Conservation (phyloP, 2,888 invertebrate species). For the Bombylius major region DNA sequence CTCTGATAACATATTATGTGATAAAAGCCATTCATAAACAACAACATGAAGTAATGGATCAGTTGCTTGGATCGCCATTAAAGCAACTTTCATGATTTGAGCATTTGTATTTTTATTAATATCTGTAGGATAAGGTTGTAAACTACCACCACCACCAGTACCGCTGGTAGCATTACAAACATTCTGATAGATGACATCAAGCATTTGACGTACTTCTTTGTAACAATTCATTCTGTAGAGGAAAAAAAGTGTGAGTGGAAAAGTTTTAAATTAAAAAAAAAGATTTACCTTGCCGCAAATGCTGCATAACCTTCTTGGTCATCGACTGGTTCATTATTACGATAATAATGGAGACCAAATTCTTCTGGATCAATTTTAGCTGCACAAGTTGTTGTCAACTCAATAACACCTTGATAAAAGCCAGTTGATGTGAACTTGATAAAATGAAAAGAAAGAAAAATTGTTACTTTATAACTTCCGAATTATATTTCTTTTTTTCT, state of each 20-base stretch:
- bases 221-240: slow-evolving; percentile 70
- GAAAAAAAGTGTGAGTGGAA: background rate
- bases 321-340: slow-evolving; percentile 66
- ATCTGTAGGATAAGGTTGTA: slow-evolving; percentile 12
- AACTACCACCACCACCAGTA: background rate
- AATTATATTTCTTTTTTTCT: too few relatives aligned
- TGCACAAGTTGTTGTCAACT: slow-evolving; percentile 74
- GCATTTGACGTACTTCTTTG: slow-evolving; percentile 67
- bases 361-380: slow-evolving; percentile 79
- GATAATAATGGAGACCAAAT: slow-evolving; percentile 76
- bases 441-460: background rate
- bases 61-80: slow-evolving; percentile 50
- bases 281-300: slow-evolving; percentile 46
- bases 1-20: slow-evolving; percentile 58
- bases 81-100: slow-evolving; percentile 48
- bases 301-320: slow-evolving; percentile 72
- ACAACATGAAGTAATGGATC: slow-evolving; percentile 87
- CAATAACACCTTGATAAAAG: slow-evolving; percentile 80
- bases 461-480: background rate
- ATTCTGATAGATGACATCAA: slow-evolving; percentile 43
- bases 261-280: background rate
- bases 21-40: slow-evolving; percentile 86
- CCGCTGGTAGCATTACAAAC: slow-evolving; percentile 18
- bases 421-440: slow-evolving; percentile 53
- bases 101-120: slow-evolving; percentile 18